Evolutionary conservation across 2,113 vertebrate genomes (phyloP).

Genomic region (Oryctolagus cuniculus): mOryCun1.1 NC_091437.1:48544001-48544500

Average conservation of each 20-base stretch:
- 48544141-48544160: neutral
- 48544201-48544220: neutral
- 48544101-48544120: neutral
- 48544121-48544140: neutral
- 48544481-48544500: neutral
- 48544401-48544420: neutral
- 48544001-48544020: neutral
- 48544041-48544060: neutral
- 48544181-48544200: neutral
- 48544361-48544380: constrained; percentile 21
- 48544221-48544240: neutral
- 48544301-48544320: neutral
- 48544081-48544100: neutral
- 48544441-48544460: neutral
- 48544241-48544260: neutral
- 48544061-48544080: neutral
- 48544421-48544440: neutral
- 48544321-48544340: neutral
- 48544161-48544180: neutral
- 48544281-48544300: neutral
- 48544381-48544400: neutral
- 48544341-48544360: neutral
- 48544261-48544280: neutral
- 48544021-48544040: neutral
- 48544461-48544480: neutral